A percentile compares a stretch with the other conserved stretches of the same genome.
phyloP scores from a whole-genome alignment of 2,797 vertebrate genomes.

The Carcharodon carcharias region DNA sequence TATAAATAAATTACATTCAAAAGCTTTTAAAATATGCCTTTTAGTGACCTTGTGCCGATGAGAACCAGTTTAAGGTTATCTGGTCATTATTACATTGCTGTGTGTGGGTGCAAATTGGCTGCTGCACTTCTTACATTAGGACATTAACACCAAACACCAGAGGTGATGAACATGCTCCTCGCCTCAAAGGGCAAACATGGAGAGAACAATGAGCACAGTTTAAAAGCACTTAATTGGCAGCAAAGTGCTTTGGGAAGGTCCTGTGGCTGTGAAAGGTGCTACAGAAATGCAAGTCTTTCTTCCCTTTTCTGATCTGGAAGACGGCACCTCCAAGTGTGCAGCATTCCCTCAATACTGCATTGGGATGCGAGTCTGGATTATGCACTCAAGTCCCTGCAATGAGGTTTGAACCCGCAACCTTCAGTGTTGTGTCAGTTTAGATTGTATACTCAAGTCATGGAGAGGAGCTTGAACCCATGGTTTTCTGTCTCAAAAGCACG shows the following conservation, averaged over 20 bases:
- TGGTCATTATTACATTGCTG: too few relatives aligned
- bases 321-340: neutral
- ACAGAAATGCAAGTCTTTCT: neutral
- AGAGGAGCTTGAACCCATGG: neutral
- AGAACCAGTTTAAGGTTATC: too few relatives aligned
- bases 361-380: neutral
- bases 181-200: too few relatives aligned
- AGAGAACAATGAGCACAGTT: too few relatives aligned
- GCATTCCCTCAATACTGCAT: neutral
- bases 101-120: too few relatives aligned
- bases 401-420: neutral
- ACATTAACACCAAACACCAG: too few relatives aligned
- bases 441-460: neutral
- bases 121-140: too few relatives aligned
- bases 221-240: too few relatives aligned
- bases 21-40: too few relatives aligned
- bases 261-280: neutral
- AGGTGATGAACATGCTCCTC: too few relatives aligned
- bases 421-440: neutral
- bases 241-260: neutral
- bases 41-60: too few relatives aligned
- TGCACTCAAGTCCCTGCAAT: neutral
- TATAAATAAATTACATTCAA: too few relatives aligned
- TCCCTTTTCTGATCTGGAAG: neutral
- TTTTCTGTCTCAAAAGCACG: neutral